phyloP scores from a whole-genome alignment of 2,797 vertebrate species.

The Helicolenus hilgendorfi region DNA sequence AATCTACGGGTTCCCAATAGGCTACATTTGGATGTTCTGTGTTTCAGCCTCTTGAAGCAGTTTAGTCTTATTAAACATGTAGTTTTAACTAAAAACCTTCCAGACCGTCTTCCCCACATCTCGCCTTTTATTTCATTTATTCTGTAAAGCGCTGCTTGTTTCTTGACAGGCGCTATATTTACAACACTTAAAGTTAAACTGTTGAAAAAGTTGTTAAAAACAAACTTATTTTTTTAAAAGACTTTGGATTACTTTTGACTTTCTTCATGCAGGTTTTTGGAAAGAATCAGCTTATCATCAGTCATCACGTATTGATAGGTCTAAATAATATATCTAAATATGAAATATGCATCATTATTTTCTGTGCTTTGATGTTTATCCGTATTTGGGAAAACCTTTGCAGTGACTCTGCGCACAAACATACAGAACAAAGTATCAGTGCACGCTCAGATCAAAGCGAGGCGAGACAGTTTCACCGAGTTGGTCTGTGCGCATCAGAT shows the following conservation, averaged over 20 bases:
- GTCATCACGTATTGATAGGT: conserved; percentile 48
- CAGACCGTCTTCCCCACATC: not conserved
- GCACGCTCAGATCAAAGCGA: conserved; percentile 73
- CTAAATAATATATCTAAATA: conserved; percentile 74
- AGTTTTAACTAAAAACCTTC: not conserved
- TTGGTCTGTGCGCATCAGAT: conserved; percentile 51
- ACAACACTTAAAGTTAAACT: conserved; percentile 10
- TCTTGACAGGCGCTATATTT: not conserved
- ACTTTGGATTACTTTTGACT: conserved; percentile 24
- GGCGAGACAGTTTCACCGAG: conserved; percentile 43
- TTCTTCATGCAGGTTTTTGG: not conserved
- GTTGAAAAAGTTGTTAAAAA: not conserved
- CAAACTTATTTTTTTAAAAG: not conserved
- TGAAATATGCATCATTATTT: conserved; percentile 71
- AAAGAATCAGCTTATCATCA: conserved; percentile 15
- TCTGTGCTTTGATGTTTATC: conserved; percentile 76
- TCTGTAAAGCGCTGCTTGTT: not conserved
- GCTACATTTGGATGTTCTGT: not conserved
- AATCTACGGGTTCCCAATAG: not conserved
- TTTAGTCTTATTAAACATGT: not conserved
- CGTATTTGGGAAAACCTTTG: conserved; percentile 48
- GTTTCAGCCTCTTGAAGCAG: not conserved
- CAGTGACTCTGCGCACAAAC: conserved; percentile 45
- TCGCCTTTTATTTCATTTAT: not conserved
- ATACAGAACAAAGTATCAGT: conserved; percentile 53